Base-by-base conservation (phyloP, 2,797 vertebrate species). In the Selene dorsalis region DNA sequence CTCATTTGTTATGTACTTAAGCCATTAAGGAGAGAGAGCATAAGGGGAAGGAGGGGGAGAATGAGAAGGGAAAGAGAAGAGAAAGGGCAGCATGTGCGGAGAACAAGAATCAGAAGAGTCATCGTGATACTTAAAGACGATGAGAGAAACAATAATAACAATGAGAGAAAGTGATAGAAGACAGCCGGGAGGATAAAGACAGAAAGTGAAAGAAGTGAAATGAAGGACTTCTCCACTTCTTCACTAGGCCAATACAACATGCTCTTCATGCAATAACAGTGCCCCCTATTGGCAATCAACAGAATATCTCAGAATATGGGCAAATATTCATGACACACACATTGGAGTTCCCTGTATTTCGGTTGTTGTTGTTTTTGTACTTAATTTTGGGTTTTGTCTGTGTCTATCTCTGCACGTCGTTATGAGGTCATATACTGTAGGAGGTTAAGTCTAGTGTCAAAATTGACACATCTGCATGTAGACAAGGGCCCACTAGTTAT, bases 1-100 rank as follows among this genome's bases (percentile, higher is more conserved):
- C 79, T 85, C 77, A 76, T 92, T 89, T 91, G 79, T 84, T 82
- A 83, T 79, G 66, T 79, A 78, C 57, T 83, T 53, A 61, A 84
- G 50, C 72, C 75, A 87, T 82, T 86, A 84, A 77, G 9, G 38
- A 69, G 48, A 74, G 35, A 73, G 20, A 18, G 45, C 47, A 71
- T 24, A 16, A 68, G 26, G 43, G 35, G 41, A 55, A 55, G 56
- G 68, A 45, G 16, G 38, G 59, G 73, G 45, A 32, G 18, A 35
- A 55, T 2, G 22, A 24, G 11, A 24, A 2, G 12, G 12, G 32
- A 45, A 69, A 28, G 45, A 58, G 39, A 58, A 47, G 48, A 43
- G 26, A 63, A 26, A 41, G 11, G 38, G 18, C 22, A 53, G 11
- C 17, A 74, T 12, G 20, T 48, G 39, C 18, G 47, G 47, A 52